phyloP scores from a whole-genome alignment of 2,888 invertebrate genomes.

The Nezara viridula region DNA sequence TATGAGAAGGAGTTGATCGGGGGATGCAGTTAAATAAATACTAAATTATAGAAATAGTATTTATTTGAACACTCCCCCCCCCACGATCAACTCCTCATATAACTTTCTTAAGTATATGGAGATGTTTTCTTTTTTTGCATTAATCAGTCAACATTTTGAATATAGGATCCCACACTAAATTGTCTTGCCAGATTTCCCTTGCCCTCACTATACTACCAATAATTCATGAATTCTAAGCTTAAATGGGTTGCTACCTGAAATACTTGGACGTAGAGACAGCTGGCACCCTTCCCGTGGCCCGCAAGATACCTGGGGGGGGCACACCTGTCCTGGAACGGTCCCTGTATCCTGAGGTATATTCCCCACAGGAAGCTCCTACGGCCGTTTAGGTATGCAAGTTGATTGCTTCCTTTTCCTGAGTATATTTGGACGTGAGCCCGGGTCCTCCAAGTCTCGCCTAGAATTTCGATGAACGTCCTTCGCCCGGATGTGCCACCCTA shows the following conservation, averaged over 20 bases:
- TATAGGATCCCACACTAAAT: too few species aligned
- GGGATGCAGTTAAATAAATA: too few species aligned
- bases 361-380: conserved; percentile 12
- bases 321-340: conserved; percentile 7
- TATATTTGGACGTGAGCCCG: conserved; percentile 21
- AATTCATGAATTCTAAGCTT: background rate
- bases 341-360: background rate
- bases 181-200: too few species aligned
- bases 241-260: background rate
- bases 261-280: background rate
- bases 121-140: too few species aligned
- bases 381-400: conserved; percentile 34
- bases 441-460: background rate
- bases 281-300: background rate
- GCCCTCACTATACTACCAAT: background rate
- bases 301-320: background rate
- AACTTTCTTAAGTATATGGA: too few species aligned
- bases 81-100: too few species aligned
- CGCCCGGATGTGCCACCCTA: conserved; percentile 40
- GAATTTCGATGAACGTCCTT: conserved; percentile 35
- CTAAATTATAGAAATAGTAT: too few species aligned
- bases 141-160: too few species aligned
- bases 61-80: too few species aligned
- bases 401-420: conserved; percentile 46
- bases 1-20: too few species aligned